A percentile compares a stretch with the other conserved stretches of the same genome.
These are phyloP conservation scores for Sula dactylatra DNA, from an alignment of 2,113 vertebrate species.

Conservation along the genomic window DNA sequence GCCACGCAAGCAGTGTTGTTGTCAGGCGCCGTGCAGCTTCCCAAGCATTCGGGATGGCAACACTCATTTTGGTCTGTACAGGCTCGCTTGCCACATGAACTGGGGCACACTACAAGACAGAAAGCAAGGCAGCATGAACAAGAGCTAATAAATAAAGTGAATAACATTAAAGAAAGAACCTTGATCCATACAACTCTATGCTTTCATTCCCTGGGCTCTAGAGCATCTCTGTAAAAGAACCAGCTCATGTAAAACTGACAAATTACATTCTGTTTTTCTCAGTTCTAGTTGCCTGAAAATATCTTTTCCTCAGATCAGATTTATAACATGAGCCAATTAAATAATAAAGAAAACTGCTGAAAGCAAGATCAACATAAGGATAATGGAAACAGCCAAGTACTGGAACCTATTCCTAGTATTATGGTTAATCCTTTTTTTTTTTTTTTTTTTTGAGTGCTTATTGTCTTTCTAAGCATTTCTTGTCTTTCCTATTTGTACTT, in stretches of 20 bases:
- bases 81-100: constrained; percentile 82
- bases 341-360: constrained; percentile 14
- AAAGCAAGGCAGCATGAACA: background rate
- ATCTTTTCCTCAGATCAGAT: background rate
- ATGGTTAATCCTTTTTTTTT: background rate
- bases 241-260: background rate
- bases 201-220: background rate
- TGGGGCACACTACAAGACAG: constrained; percentile 86
- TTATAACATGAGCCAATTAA: background rate
- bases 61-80: constrained; percentile 88
- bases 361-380: background rate
- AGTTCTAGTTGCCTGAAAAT: background rate
- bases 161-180: fast-evolving
- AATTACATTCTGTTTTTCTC: background rate
- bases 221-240: background rate
- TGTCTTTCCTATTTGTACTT: constrained; percentile 21
- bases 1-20: constrained; percentile 86
- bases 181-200: fast-evolving
- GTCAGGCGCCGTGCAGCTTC: constrained; percentile 85
- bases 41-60: constrained; percentile 93
- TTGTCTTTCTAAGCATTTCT: constrained; percentile 29
- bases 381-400: background rate
- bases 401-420: background rate
- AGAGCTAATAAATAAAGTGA: background rate
- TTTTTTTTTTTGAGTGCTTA: background rate